phyloP scores from a whole-genome alignment of 2,113 vertebrate genomes.

The Hippopotamus amphibius region DNA sequence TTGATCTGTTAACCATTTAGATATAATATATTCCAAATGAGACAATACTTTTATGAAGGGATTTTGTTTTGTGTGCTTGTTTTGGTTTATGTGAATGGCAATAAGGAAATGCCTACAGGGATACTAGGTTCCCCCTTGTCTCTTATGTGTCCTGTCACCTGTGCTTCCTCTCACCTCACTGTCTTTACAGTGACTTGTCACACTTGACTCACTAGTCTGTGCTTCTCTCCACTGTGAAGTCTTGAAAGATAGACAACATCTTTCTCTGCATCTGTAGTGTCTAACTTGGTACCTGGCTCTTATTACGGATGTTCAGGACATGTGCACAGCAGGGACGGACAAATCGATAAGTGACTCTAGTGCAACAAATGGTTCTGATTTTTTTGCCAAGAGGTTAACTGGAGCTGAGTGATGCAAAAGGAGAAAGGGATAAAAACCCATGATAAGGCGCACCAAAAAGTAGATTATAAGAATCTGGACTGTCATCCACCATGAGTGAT shows the following conservation, averaged over 20 bases:
- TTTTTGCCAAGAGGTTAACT: neutral
- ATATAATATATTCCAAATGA: neutral
- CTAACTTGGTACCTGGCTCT: neutral
- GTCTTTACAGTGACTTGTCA: neutral
- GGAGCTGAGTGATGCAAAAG: neutral
- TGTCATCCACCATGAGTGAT: neutral
- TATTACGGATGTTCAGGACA: neutral
- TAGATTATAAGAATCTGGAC: neutral
- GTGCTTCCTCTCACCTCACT: neutral
- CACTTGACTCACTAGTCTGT: neutral
- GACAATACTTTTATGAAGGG: neutral
- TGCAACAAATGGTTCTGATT: neutral
- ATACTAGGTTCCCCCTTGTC: neutral
- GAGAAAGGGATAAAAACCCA: neutral
- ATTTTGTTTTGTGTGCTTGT: neutral
- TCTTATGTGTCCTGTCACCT: neutral
- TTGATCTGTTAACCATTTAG: neutral
- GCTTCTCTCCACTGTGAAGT: neutral
- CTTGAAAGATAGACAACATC: neutral
- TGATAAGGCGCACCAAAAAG: neutral
- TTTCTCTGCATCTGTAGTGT: neutral
- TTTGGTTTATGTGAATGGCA: neutral
- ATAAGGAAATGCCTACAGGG: neutral
- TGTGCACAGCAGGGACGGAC: neutral
- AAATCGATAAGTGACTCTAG: neutral